These are phyloP conservation scores for Lophotriccus pileatus DNA, from an alignment of 2,797 vertebrate genomes.

Conservation along the genomic window DNA sequence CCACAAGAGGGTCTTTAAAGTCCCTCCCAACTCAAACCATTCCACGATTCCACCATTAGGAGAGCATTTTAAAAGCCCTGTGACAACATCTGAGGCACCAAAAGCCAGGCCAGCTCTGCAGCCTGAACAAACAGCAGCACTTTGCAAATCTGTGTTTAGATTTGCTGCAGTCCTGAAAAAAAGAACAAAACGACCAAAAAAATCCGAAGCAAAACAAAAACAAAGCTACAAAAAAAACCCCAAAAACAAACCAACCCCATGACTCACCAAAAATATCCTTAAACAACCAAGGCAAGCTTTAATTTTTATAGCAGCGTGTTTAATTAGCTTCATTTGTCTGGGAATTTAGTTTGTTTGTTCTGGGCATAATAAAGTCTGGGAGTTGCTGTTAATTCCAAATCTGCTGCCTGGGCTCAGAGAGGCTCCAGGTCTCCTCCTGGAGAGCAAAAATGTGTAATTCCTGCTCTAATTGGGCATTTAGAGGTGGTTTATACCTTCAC, in stretches of 20 bases:
- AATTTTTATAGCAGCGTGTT: slow-evolving; percentile 2
- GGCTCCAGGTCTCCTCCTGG: neutral
- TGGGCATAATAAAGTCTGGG: neutral
- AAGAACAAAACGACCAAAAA: neutral
- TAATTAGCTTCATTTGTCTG: slow-evolving; percentile 31
- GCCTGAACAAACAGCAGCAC: neutral
- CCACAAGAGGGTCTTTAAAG: too few species aligned
- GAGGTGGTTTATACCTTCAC: neutral
- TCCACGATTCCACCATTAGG: neutral
- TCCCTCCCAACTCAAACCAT: neutral
- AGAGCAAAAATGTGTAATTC: neutral
- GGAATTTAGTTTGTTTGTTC: slow-evolving; percentile 22
- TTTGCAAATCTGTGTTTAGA: neutral
- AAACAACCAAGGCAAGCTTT: neutral
- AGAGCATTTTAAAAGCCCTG: neutral
- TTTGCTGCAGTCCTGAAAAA: neutral
- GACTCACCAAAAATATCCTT: neutral
- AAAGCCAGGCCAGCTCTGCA: neutral
- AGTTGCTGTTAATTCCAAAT: neutral
- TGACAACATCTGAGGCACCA: neutral
- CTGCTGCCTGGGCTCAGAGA: neutral
- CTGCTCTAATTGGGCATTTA: neutral
- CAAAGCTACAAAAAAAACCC: neutral
- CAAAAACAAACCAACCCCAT: neutral
- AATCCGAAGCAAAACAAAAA: neutral